These are phyloP conservation scores for Jordanella pulchra DNA, from an alignment of 2,797 vertebrate genomes.

Conservation along the genomic window DNA sequence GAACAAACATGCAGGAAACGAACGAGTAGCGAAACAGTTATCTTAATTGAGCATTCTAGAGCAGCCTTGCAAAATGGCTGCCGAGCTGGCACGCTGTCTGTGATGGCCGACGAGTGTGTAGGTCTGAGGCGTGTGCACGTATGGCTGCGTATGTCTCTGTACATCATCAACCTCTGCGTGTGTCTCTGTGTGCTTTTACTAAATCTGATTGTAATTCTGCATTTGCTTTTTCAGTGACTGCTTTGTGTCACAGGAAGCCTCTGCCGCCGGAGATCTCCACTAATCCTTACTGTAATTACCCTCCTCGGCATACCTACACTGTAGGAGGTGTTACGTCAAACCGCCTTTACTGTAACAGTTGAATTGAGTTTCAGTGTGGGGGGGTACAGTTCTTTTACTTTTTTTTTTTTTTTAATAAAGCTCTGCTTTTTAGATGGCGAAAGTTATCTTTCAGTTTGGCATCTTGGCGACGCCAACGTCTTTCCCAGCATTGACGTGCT, in stretches of 20 bases:
- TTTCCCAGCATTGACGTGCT: conserved; percentile 47
- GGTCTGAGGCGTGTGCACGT: conserved; percentile 65
- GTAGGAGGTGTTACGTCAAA: conserved; percentile 46
- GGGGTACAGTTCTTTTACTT: conserved; percentile 24
- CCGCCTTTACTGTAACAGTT: conserved; percentile 30
- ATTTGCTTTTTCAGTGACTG: conserved; percentile 49
- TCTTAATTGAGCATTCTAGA: conserved; percentile 73
- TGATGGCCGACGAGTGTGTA: conserved; percentile 77
- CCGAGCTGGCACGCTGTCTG: conserved; percentile 69
- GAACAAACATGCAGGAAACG: conserved; percentile 21
- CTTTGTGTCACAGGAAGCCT: conserved; percentile 56
- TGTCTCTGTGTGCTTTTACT: conserved; percentile 28
- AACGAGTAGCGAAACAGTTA: conserved; percentile 62
- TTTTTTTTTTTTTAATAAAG: conserved; percentile 3
- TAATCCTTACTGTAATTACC: conserved; percentile 69
- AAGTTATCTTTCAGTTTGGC: neutral
- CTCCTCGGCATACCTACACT: conserved; percentile 42
- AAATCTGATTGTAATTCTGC: conserved; percentile 49
- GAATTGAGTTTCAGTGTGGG: neutral
- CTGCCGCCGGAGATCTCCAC: conserved; percentile 46
- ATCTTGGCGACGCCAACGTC: conserved; percentile 42
- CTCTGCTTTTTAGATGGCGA: neutral
- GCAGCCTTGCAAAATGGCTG: conserved; percentile 79
- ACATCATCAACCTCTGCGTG: conserved; percentile 14
- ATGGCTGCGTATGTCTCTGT: conserved; percentile 34